A percentile compares a stretch with the other conserved stretches of the same genome.
Conservation (phyloP, 2,113 vertebrate species). For the Syrrhaptes paradoxus region DNA sequence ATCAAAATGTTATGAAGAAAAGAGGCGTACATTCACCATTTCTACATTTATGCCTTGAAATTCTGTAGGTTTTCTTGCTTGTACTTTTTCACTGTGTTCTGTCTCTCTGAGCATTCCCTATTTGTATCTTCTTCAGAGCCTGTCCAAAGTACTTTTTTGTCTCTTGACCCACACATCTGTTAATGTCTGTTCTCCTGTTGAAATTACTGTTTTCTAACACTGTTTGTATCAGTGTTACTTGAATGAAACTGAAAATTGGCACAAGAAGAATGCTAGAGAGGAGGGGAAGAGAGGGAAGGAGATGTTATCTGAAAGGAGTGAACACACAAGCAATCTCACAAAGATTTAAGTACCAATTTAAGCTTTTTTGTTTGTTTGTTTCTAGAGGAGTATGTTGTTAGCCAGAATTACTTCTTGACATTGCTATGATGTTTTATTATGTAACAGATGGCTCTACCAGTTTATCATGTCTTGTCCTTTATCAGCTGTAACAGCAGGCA, state of each 20-base stretch:
- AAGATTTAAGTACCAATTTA: background rate
- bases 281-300: background rate
- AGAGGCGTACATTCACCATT: background rate
- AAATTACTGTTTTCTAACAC: background rate
- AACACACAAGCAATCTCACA: background rate
- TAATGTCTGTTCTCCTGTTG: background rate
- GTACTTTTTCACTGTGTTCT: background rate
- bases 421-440: background rate
- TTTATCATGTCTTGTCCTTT: background rate
- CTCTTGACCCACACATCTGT: background rate
- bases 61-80: background rate
- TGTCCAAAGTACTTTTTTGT: background rate
- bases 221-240: background rate
- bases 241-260: background rate
- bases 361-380: background rate
- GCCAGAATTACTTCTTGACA: conserved; percentile 15
- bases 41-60: background rate
- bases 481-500: background rate
- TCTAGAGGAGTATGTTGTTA: background rate
- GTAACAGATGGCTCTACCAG: background rate
- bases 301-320: background rate
- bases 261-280: background rate
- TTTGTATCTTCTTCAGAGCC: background rate
- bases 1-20: background rate
- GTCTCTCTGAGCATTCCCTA: background rate